Base-by-base conservation (phyloP, 2,797 vertebrate genomes). In the Alectoris magna region DNA sequence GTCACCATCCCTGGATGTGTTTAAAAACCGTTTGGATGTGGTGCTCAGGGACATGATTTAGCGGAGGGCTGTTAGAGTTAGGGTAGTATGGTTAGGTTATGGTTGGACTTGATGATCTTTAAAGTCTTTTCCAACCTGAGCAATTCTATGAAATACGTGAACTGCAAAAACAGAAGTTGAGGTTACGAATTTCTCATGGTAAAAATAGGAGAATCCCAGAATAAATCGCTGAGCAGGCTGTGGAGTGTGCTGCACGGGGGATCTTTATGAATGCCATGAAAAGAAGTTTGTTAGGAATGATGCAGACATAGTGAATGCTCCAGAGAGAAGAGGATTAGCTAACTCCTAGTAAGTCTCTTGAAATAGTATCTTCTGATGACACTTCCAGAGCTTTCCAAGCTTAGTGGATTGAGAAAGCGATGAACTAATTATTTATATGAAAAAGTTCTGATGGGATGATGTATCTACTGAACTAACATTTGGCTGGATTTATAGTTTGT, bases 401-500 rank as follows among this genome's bases (percentile, higher is more conserved):
- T 86, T 38, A 63, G 79, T 11, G 67, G 29, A 48, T 55, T 39
- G 68, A 92, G 63, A 39, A 93, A 92, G 39, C 31, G 87, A 91
- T 86, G 79, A 92, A 75, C 73, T 92, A 96, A 96, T 95, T 91
- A 96, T 84, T 93, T 95, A 67, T 38, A 56, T 8, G 63, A 86
- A 88, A 78, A 90, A 60, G 77, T 75, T 88, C 83, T 34, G 80
- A 88, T 79, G 78, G 85, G 67, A 76, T 92, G 93, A 95, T 91
- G 11, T 81, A 95, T 59, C 76, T 89, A 91, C 80, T 84, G 56
- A 92, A 78, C 63, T 43, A 81, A 84, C 39, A 75, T 88, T 92
- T 66, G 55, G 51, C 71, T 86, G 73, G 93, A 95, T 96, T 95
- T 96, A 95, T 91, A 86, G 90, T 94, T 96, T 92, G 94, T 78